Percentiles rank a stretch among this genome's conserved stretches.
These are phyloP conservation scores for Nezara viridula DNA, from an alignment of 2,888 invertebrate species.

Conservation along the genomic window DNA sequence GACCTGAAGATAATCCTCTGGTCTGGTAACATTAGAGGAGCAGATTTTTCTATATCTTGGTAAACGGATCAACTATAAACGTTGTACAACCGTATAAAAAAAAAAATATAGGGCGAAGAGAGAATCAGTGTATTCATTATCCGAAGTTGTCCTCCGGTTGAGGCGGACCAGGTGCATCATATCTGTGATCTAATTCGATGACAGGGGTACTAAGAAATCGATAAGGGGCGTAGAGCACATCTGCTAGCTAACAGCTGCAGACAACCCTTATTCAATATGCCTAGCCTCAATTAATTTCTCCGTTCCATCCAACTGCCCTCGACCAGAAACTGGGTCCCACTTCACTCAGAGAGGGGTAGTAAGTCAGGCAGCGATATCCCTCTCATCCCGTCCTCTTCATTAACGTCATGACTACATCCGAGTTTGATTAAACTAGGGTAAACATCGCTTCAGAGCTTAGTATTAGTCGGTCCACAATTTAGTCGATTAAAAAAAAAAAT, in stretches of 20 bases:
- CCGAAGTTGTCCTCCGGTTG: neutral
- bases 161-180: constrained; percentile 22
- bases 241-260: constrained; percentile 5
- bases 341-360: neutral
- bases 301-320: constrained; percentile 33
- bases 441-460: too few species aligned
- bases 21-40: too few species aligned
- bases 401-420: neutral
- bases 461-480: too few species aligned
- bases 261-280: constrained; percentile 30
- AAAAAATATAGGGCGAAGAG: neutral
- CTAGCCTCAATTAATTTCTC: constrained; percentile 30
- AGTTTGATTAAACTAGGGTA: neutral
- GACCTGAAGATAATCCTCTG: too few species aligned
- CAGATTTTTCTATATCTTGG: too few species aligned
- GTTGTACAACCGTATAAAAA: too few species aligned
- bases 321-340: neutral
- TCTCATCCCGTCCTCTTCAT: neutral
- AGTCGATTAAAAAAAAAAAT: too few species aligned
- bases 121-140: neutral
- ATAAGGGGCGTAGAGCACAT: constrained; percentile 29
- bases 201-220: constrained; percentile 43
- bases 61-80: too few species aligned
- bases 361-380: neutral
- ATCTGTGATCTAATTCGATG: constrained; percentile 45